Base-by-base conservation (phyloP, 1,140 invertebrate genomes). In the Pissodes strobi region DNA sequence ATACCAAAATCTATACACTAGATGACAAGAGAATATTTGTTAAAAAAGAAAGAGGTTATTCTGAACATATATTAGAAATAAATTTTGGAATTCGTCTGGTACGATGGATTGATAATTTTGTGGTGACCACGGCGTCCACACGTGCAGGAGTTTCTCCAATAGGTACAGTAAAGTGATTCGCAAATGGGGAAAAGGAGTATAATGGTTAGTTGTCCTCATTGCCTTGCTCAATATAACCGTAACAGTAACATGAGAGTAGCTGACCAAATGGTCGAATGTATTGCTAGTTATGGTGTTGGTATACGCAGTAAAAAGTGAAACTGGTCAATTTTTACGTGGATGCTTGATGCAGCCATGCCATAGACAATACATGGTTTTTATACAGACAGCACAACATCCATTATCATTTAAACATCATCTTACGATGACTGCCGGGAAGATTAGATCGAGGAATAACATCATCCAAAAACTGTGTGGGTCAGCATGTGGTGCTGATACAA, bases 111-210 rank as follows among this genome's bases (percentile, higher is more conserved):
- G 62, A 66, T 12, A 69, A 66, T 34, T 43, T 21, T 10, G 57
- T 69, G n/a, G 69, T 66, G 38, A 72, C 70, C 2, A 64, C 72
- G 66, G 72, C 51, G 1, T 61, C 58, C 9, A 69, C 72, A 34
- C 68, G 55, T 49, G 65, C 67, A 34, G 55, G 48, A 22, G 56
- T 70, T 18, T 9, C 13, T 18, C 67, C 64, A 15, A 39, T 52
- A 15, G 37, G 25, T 63, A 52, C 39, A 4, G 58, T 72, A n/a
- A 69, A 72, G 43, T 49, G 68, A n/a, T 68, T 63, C 61, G 53
- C 55, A 22, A 49, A 46, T 43, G 51, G 37, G 53, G 48, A 43
- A 48, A 55, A 30, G 46, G 60, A 43, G 67, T 8, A 43, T 65
- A 18, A 9, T 27, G 18, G 15, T 65, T 6, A 9, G 19, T 22